Percentiles rank a stretch among this genome's conserved stretches.
Conservation (phyloP, 2,888 invertebrate species). For the Corythucha ciliata region DNA sequence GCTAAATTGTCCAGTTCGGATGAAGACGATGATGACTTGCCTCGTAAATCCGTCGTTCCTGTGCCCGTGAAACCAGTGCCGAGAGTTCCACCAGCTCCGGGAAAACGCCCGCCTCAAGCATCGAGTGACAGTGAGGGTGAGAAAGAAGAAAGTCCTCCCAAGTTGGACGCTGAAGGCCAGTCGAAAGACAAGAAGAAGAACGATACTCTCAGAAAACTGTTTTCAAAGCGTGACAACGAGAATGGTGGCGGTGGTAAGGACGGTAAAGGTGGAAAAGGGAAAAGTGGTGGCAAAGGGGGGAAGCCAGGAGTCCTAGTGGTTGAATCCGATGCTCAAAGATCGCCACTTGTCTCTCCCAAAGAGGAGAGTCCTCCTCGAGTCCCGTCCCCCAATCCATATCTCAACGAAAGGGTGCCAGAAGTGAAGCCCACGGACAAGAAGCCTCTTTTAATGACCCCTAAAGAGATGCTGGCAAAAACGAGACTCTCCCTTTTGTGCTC, state of each 20-base stretch:
- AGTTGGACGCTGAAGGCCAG: conserved; percentile 46
- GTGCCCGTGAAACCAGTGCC: conserved; percentile 32
- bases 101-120: conserved; percentile 30
- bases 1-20: conserved; percentile 39
- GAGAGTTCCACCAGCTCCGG: conserved; percentile 30
- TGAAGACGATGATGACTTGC: conserved; percentile 42
- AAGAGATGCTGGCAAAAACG: conserved; percentile 12
- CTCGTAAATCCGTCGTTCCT: conserved; percentile 23
- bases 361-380: conserved; percentile 16
- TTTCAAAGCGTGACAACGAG: conserved; percentile 43
- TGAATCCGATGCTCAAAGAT: conserved; percentile 42
- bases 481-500: conserved; percentile 40
- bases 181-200: conserved; percentile 58
- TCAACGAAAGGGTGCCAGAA: conserved; percentile 8
- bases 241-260: conserved; percentile 41
- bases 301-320: conserved; percentile 64
- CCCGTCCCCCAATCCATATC: conserved; percentile 29
- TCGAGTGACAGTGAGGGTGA: conserved; percentile 31
- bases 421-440: conserved; percentile 15
- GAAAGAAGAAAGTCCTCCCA: conserved; percentile 42
- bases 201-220: conserved; percentile 56
- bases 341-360: conserved; percentile 17
- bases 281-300: conserved; percentile 57
- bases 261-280: conserved; percentile 53
- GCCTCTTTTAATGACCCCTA: conserved; percentile 16